Percentiles rank a stretch among this genome's conserved stretches.
Conservation (phyloP, 2,888 invertebrate genomes). For the Heliconius cydno region DNA sequence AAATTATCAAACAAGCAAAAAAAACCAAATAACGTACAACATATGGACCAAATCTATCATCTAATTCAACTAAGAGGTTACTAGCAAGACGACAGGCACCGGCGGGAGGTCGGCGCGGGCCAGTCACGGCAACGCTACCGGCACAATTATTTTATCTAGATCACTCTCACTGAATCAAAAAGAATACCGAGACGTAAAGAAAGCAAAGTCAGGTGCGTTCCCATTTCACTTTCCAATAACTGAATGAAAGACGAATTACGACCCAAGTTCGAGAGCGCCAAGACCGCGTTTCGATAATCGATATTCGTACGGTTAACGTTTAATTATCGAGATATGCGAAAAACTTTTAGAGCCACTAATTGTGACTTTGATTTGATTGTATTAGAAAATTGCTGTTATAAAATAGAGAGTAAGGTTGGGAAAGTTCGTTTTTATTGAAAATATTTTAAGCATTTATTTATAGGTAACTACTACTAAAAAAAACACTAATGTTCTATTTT, state of each 20-base stretch:
- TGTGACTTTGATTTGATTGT: constrained; percentile 69
- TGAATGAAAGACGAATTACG: constrained; percentile 61
- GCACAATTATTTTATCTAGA: constrained; percentile 81
- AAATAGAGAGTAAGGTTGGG: background rate
- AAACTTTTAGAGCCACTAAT: constrained; percentile 77
- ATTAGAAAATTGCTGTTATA: constrained; percentile 53
- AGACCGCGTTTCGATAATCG: constrained; percentile 50
- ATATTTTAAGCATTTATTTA: too few species aligned
- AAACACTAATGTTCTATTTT: background rate
- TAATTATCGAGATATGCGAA: constrained; percentile 78
- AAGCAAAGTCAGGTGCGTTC: constrained; percentile 82
- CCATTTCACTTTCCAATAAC: constrained; percentile 82
- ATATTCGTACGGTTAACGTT: constrained; percentile 47
- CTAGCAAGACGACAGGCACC: constrained; percentile 46
- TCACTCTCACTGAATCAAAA: constrained; percentile 82
- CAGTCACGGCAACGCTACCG: constrained; percentile 75
- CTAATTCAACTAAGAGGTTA: constrained; percentile 42
- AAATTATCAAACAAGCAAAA: background rate
- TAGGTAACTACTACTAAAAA: background rate
- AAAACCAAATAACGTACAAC: background rate
- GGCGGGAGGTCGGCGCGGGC: constrained; percentile 61
- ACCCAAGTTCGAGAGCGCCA: constrained; percentile 55
- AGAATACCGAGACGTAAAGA: constrained; percentile 79
- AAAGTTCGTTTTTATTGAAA: background rate
- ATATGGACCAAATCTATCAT: constrained; percentile 36